phyloP scores from a whole-genome alignment of 2,888 invertebrate genomes.

The Lasioglossum calceatum region DNA sequence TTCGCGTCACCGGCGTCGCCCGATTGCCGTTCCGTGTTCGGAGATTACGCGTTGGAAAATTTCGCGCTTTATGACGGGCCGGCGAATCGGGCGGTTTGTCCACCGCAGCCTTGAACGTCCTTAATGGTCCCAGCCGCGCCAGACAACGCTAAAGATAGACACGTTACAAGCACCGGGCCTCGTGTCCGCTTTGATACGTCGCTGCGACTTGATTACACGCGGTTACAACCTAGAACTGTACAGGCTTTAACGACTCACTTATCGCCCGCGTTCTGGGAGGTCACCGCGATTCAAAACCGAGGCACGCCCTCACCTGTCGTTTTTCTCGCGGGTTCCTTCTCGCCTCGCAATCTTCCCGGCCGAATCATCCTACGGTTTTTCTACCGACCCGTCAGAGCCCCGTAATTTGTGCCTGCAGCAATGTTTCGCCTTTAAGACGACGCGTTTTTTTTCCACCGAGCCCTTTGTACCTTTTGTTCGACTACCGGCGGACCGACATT shows the following conservation, averaged over 20 bases:
- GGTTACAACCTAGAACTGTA: constrained; percentile 57
- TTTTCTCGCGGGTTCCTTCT: not conserved
- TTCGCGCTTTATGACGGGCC: constrained; percentile 71
- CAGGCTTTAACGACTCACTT: constrained; percentile 74
- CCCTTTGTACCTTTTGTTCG: not conserved
- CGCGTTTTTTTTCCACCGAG: not conserved
- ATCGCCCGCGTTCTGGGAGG: constrained; percentile 71
- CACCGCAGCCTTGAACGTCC: constrained; percentile 48
- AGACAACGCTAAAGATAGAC: constrained; percentile 65
- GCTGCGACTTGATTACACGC: constrained; percentile 51
- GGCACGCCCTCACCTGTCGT: constrained; percentile 4
- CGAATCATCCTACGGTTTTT: not conserved
- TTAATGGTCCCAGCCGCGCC: constrained; percentile 50
- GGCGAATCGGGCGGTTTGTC: constrained; percentile 60
- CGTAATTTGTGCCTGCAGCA: not conserved
- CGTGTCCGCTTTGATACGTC: constrained; percentile 46
- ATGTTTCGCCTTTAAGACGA: constrained; percentile 3
- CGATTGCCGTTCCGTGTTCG: constrained; percentile 74
- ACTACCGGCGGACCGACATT: not conserved
- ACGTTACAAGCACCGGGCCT: constrained; percentile 57
- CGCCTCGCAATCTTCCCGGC: not conserved
- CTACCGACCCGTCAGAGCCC: not conserved
- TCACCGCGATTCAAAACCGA: constrained; percentile 57
- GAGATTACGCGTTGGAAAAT: constrained; percentile 68
- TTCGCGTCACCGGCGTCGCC: constrained; percentile 30